These are phyloP conservation scores for Saturnia pavonia DNA, from an alignment of 2,888 invertebrate genomes.

Conservation along the genomic window DNA sequence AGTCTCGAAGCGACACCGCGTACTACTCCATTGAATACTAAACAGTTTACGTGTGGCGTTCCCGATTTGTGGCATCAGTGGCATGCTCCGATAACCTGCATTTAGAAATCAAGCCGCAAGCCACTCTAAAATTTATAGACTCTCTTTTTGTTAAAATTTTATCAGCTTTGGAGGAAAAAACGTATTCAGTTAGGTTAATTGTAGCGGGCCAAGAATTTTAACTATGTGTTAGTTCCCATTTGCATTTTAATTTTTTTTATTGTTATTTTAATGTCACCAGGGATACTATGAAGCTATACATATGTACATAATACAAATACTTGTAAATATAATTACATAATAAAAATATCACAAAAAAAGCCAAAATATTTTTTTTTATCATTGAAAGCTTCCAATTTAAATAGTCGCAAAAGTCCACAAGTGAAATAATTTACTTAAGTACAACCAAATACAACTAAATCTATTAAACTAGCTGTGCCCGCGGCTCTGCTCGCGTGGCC, in stretches of 20 bases:
- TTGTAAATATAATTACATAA: too few relatives aligned
- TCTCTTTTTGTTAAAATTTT: slow-evolving; percentile 52
- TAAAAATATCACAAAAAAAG: too few relatives aligned
- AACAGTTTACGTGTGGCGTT: slow-evolving; percentile 71
- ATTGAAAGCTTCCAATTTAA: too few relatives aligned
- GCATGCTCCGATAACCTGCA: slow-evolving; percentile 80
- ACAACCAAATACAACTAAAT: too few relatives aligned
- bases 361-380: too few relatives aligned
- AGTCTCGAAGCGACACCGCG: slow-evolving; percentile 65
- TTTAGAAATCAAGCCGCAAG: slow-evolving; percentile 77
- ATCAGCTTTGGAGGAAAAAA: slow-evolving; percentile 14
- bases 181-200: slow-evolving; percentile 9
- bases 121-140: slow-evolving; percentile 75
- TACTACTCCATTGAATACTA: slow-evolving; percentile 69
- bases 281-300: not conserved
- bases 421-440: too few relatives aligned
- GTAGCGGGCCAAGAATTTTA: not conserved
- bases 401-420: too few relatives aligned
- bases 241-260: not conserved
- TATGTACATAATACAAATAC: too few relatives aligned
- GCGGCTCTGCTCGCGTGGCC: too few relatives aligned
- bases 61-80: slow-evolving; percentile 79
- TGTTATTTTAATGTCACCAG: not conserved
- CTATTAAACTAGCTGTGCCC: too few relatives aligned
- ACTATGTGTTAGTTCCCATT: slow-evolving; percentile 23